Percentiles rank a stretch among this genome's conserved stretches.
Evolutionary conservation across 2,888 invertebrate genomes (phyloP).

Genomic region (Synanthedon myopaeformis): DNA sequence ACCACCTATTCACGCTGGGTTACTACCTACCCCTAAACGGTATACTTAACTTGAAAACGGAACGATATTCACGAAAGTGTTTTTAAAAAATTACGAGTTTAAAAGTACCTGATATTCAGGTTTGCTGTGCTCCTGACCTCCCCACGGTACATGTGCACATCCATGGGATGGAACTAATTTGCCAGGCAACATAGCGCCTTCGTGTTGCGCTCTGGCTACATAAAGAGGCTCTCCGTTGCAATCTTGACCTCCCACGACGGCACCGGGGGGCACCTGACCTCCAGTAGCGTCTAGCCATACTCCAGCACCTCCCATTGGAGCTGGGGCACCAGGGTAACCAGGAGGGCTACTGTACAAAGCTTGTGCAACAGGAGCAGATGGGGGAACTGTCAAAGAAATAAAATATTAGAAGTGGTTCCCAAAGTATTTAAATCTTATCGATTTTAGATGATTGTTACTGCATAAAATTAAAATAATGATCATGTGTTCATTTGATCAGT

Average conservation of each 20-base stretch:
- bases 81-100: neutral
- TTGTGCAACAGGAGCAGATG: slow-evolving; percentile 46
- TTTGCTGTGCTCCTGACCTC: slow-evolving; percentile 83
- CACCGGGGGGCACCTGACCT: slow-evolving; percentile 78
- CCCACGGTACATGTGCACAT: slow-evolving; percentile 84
- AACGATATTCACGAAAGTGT: neutral
- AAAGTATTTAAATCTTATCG: too few relatives aligned
- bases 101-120: slow-evolving; percentile 76
- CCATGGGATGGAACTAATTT: slow-evolving; percentile 83
- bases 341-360: slow-evolving; percentile 42
- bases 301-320: slow-evolving; percentile 31
- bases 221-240: slow-evolving; percentile 71
- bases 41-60: too few relatives aligned
- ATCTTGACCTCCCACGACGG: slow-evolving; percentile 75
- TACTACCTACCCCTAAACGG: too few relatives aligned
- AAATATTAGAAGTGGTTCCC: neutral
- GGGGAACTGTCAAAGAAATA: slow-evolving; percentile 20
- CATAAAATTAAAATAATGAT: too few relatives aligned
- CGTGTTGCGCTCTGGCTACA: slow-evolving; percentile 80
- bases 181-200: slow-evolving; percentile 84
- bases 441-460: too few relatives aligned
- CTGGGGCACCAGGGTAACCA: slow-evolving; percentile 22
- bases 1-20: too few relatives aligned
- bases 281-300: slow-evolving; percentile 72
- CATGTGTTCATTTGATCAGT: too few relatives aligned